These are phyloP conservation scores for Aspidiotus rigidus DNA, from an alignment of 2,888 invertebrate species.

Conservation along the genomic window DNA sequence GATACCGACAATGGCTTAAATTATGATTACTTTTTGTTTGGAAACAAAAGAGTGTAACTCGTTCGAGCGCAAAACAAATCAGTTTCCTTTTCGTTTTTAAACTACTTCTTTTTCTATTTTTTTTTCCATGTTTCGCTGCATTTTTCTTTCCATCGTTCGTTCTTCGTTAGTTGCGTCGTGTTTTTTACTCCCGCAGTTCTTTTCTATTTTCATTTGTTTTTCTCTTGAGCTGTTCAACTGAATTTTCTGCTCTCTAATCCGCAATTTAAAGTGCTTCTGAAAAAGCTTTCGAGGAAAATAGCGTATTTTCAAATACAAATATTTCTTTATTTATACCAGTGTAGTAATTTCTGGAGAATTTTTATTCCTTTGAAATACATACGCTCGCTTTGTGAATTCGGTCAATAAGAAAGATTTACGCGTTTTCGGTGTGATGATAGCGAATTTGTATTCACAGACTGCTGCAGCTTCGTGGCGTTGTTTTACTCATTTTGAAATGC, in stretches of 20 bases:
- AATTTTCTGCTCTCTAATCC: slow-evolving; percentile 26
- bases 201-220: slow-evolving; percentile 10
- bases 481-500: too few relatives aligned
- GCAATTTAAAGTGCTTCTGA: slow-evolving; percentile 17
- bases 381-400: too few relatives aligned
- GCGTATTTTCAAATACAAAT: slow-evolving; percentile 31
- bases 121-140: neutral
- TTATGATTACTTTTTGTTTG: slow-evolving; percentile 32
- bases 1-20: slow-evolving; percentile 30
- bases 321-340: slow-evolving; percentile 25
- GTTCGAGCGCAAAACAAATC: slow-evolving; percentile 33
- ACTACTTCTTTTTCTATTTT: slow-evolving; percentile 6
- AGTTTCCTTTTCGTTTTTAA: slow-evolving; percentile 31
- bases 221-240: neutral
- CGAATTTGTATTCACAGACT: too few relatives aligned
- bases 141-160: neutral
- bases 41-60: slow-evolving; percentile 32
- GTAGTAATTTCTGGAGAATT: slow-evolving; percentile 21
- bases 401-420: too few relatives aligned
- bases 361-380: slow-evolving; percentile 18
- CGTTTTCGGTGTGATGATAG: too few relatives aligned
- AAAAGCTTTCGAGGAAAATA: slow-evolving; percentile 27
- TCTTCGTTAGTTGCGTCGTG: neutral
- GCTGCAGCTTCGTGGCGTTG: too few relatives aligned
- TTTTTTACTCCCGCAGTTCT: neutral